Evolutionary conservation across 1,140 invertebrate species (phyloP).

Genomic region (Metopolophium dirhodum): DNA sequence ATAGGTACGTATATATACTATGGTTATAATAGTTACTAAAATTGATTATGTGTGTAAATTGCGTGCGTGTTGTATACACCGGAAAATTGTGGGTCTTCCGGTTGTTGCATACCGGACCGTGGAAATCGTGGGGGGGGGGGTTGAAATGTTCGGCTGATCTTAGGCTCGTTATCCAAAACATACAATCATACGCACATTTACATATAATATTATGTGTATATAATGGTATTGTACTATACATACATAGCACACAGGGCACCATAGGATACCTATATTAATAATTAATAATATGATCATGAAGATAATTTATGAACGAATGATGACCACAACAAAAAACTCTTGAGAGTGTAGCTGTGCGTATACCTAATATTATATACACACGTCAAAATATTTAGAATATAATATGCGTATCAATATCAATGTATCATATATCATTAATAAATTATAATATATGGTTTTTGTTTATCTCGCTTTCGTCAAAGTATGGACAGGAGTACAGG

Average conservation of each 20-base stretch:
- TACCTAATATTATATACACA: no score
- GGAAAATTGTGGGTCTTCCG: neutral
- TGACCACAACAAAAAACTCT: neutral
- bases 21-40: neutral
- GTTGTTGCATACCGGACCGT: neutral
- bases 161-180: neutral
- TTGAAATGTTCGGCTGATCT: neutral
- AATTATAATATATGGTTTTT: neutral
- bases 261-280: neutral
- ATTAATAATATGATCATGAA: neutral
- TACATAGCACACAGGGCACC: no score
- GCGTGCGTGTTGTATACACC: neutral
- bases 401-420: neutral
- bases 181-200: neutral
- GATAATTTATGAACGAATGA: neutral
- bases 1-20: neutral
- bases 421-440: no score
- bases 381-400: neutral
- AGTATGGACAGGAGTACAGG: neutral
- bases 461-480: neutral
- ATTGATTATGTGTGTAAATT: neutral
- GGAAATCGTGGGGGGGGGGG: neutral
- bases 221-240: no score
- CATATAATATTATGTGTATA: no score
- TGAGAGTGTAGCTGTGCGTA: neutral